Evolutionary conservation across 2,797 vertebrate genomes (phyloP), one percentile per base, ranked within the genome.

Genomic region (Epinephelus awoara): DNA sequence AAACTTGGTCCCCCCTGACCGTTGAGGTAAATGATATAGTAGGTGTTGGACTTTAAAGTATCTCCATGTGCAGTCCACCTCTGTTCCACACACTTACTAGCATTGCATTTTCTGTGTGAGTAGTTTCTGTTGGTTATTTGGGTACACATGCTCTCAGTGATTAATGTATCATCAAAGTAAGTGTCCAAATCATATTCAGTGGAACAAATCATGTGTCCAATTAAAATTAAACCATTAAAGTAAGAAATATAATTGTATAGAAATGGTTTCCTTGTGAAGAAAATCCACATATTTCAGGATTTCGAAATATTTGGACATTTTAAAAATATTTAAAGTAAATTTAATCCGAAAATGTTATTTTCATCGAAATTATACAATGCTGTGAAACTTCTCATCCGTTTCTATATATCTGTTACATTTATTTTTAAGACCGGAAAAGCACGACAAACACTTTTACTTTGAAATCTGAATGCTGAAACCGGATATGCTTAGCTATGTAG

Each of bases 401-500:
- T 29, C 27, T 29, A 6, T 29, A 46, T 46, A 5, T 17, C 5
- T 18, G 5, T 25, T 19, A 29, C 49, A 13, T 70, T 81, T 80
- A 79, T 83, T 86, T 67, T 79, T 54, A 85, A 72, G 11, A 25
- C 27, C 51, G 69, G 81, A 88, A 88, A 57, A 29, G 7, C 0
- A 19, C 0, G 2, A 0, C 0, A 2, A 4, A 0, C 0, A 10
- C 59, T 0, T 82, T 92, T 93, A 92, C 77, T 91, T 2, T 91
- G 91, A 91, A 88, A 66, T 3, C 1, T 10, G 38, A 42, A 15
- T 6, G 6, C 18, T n/a, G 1, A 69, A 69, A 68, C 83, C 17
- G 90, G 90, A 91, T 49, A 46, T 58, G 8, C 0, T 6, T 11
- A 42, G 14, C 27, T 18, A 7, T 54, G 19, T 4, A 23, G 34